Percentiles rank a stretch among this genome's conserved stretches.
Conservation (phyloP, 2,113 vertebrate genomes). For the Sorex fumeus region DNA sequence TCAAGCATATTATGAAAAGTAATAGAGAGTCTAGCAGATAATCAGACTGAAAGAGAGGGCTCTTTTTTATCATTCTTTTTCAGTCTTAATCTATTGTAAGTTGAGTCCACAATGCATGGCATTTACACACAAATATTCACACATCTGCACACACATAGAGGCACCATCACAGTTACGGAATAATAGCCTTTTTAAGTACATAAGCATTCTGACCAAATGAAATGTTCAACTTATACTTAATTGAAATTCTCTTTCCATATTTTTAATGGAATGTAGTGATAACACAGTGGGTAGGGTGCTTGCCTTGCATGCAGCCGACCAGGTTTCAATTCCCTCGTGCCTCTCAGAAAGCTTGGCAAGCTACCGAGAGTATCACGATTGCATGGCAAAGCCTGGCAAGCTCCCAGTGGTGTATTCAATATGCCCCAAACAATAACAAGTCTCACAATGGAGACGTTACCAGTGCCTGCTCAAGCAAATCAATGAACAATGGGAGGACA, state of each 20-base stretch:
- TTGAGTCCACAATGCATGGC: neutral
- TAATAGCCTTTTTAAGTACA: neutral
- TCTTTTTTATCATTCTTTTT: slow-evolving; percentile 72
- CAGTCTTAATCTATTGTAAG: slow-evolving; percentile 59
- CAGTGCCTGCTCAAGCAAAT: too few relatives aligned
- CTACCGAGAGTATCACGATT: too few relatives aligned
- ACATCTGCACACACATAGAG: neutral
- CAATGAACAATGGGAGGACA: too few relatives aligned
- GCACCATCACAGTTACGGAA: neutral
- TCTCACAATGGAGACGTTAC: too few relatives aligned
- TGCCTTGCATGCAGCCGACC: too few relatives aligned
- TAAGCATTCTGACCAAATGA: neutral
- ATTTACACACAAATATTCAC: neutral
- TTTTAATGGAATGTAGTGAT: too few relatives aligned
- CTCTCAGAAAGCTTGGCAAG: too few relatives aligned
- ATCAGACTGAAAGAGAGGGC: slow-evolving; percentile 79
- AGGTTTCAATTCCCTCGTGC: too few relatives aligned
- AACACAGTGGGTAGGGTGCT: too few relatives aligned
- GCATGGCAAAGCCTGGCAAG: too few relatives aligned
- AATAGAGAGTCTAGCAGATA: slow-evolving; percentile 84
- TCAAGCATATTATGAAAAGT: slow-evolving; percentile 88
- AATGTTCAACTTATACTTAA: neutral
- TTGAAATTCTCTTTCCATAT: slow-evolving; percentile 43
- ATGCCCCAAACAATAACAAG: too few relatives aligned
- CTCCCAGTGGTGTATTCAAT: too few relatives aligned